Base-by-base conservation (phyloP, 1,140 invertebrate genomes). In the Reticulitermes speratus region DNA sequence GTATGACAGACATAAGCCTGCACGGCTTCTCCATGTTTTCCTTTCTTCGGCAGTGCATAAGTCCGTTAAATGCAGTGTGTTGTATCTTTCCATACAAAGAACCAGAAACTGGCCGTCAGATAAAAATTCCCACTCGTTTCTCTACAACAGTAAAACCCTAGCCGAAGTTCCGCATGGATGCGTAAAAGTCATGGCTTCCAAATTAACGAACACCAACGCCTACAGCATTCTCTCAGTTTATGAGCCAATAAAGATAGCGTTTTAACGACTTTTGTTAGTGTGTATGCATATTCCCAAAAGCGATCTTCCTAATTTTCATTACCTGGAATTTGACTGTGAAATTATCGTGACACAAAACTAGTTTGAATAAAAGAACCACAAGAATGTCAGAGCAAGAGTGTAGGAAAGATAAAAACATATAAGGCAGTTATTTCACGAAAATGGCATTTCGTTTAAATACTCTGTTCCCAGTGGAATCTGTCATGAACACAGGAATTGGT, bases 151-250 rank as follows among this genome's bases (percentile, higher is more conserved):
- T n/a, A 75, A 75, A 75, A 75, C 25, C 5, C 65, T 75, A 25
- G 7, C 25, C 65, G 25, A 30, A 75, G 65, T 75, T 75, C 65
- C 65, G 65, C 65, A 75, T 65, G 16, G 59, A 65, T 65, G 59
- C 59, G 59, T 75, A 75, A 75, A 75, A 30, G 65, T 75, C 65
- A 75, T 30, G 65, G 65, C 65, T 75, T 75, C 65, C 65, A 75
- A 75, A 75, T 75, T 75, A 75, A 75, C 65, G 65, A 30, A 75
- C 25, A 30, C 59, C 25, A 75, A 30, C 30, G 65, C 65, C 65
- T 9, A 75, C 5, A 75, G n/a, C 65, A 75, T 75, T 75, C 25
- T 14, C 65, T n/a, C 25, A 16, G 25, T 75, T 75, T 75, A 75
- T 75, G 65, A 75, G 65, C 7, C n/a, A 75, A 75, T 75, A 75